Evolutionary conservation across 2,888 invertebrate species (phyloP), one percentile per base, ranked within the genome.

Genomic region (Drosophila testacea): DNA sequence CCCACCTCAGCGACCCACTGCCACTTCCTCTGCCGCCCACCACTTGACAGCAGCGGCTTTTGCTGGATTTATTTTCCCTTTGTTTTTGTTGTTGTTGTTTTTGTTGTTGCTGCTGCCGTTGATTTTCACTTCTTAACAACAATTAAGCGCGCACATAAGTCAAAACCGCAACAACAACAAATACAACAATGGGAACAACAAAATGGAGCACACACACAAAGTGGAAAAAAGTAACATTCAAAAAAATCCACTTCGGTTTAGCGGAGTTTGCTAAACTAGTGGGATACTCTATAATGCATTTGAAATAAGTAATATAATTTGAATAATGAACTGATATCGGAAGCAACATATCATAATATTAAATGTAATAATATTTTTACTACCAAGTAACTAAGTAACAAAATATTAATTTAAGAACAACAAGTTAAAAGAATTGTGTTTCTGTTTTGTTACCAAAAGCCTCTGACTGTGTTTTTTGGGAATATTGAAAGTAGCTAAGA

Each of bases 41-140:
- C 76, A 77, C 82, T 80, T 79, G 79, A 79, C 73, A 76, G 73
- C 80, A 71, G 77, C 69, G 72, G 82, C 80, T 86, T 79, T 86
- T 73, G 66, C 68, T 66, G 81, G 78, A 86, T 83, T 88, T 83
- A 83, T 88, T 86, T 79, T 71, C 73, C 70, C 68, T 68, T 74
- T 77, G 54, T 16, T 22, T 22, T 22, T 22, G 22, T 22, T 22
- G 22, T 22, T 22, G 22, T 22, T 22, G 22, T 22, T 22, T 0
- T 74, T 77, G 54, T 16, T 70, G 52, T 38, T 62, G 60, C 30
- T 65, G 61, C 69, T 79, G 79, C 72, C 71, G 86, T 74, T 85
- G 80, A 87, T 88, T 85, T 88, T 87, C 76, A 87, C 87, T 88
- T 89, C 89, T 87, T 85, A 89, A 89, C 85, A 89, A 89, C 85